Base-by-base conservation (phyloP, 2,888 invertebrate species). In the Calameuta pallipes region DNA sequence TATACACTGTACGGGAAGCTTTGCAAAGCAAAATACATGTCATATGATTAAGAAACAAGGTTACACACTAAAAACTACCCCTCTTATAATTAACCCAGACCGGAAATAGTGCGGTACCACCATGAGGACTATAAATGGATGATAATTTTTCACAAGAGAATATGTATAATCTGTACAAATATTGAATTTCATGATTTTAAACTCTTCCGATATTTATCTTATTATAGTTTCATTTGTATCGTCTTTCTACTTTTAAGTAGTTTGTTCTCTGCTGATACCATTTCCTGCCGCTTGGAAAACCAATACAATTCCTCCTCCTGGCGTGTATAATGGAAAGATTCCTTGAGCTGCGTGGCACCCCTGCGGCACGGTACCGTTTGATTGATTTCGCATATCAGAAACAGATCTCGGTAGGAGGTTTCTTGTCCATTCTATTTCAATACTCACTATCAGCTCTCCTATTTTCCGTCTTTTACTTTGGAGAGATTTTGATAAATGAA, bases 341-440 rank as follows among this genome's bases (percentile, higher is more conserved):
- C 23, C 56, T 56, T 56, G 56, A 56, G 9, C 56, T 23, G 23
- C 9, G 9, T 56, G 56, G 23, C 23, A 56, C 56, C 56, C 56
- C 56, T 23, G 56, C 9, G 9, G 23, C 56, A 56, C 56, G 56
- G 23, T 56, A 23, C 23, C 56, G 3, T 31, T 71, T 71, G 71
- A 71, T 71, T 71, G 71, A 71, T 71, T 71, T 31, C 31, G 71
- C 71, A 34, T 71, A 71, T 71, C 71, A 12, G 31, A 34, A 31
- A 34, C 71, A 71, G 71, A 71, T 71, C 71, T 71, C 2, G 1
- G 71, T 34, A 34, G 31, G 31, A 33, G 71, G 9, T 56, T 56
- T 9, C 23, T 56, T 23, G 2, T 23, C 56, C 56, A 56, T 56
- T 56, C 23, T 56, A 56, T 56, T 56, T 56, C 56, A 56, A 56